Percentiles rank a stretch among this genome's conserved stretches.
Conservation (phyloP, 92 coral and sea anemone species). For the Siderastrea radians region DNA sequence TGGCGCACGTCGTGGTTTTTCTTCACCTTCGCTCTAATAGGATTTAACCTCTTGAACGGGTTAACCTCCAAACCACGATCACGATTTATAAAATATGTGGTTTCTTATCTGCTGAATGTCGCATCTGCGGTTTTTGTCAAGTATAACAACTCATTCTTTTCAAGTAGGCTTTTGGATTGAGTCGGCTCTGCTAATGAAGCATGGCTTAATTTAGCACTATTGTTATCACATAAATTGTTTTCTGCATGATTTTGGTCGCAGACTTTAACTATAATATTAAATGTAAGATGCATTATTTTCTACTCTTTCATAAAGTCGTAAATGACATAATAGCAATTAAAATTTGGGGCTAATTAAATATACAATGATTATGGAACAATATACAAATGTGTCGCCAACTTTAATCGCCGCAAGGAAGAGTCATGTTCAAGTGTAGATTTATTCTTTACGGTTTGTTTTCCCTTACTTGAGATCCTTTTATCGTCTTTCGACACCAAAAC, state of each 20-base stretch:
- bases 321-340: neutral
- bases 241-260: neutral
- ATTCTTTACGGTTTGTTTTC: neutral
- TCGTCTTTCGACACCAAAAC: conserved; percentile 12
- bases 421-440: too few species aligned
- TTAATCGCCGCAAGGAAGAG: too few species aligned
- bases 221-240: neutral
- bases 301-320: too few species aligned
- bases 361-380: neutral
- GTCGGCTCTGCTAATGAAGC: too few species aligned
- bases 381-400: too few species aligned
- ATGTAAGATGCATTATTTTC: neutral
- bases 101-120: too few species aligned
- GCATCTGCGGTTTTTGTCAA: neutral
- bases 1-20: too few species aligned
- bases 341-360: neutral
- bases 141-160: neutral
- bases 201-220: too few species aligned
- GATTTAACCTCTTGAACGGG: neutral
- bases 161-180: neutral
- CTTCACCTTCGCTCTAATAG: neutral
- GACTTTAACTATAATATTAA: neutral
- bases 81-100: too few species aligned
- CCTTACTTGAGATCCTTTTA: neutral
- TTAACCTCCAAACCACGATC: neutral